A percentile compares a stretch with the other conserved stretches of the same genome.
phyloP scores from a whole-genome alignment of 2,888 invertebrate genomes.

The Agriopis leucophaearia region DNA sequence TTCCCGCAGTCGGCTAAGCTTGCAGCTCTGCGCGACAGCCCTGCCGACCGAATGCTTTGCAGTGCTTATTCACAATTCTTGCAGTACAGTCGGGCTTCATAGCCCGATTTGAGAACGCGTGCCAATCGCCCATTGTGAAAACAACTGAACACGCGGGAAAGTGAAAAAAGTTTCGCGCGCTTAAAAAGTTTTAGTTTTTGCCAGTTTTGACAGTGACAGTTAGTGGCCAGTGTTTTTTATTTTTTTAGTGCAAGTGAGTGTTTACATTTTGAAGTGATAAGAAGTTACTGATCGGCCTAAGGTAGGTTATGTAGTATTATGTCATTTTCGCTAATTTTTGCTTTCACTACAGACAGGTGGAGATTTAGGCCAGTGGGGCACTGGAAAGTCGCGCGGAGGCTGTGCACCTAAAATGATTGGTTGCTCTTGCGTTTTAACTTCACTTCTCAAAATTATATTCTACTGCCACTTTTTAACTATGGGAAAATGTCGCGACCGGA shows the following conservation, averaged over 20 bases:
- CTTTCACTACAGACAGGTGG: slow-evolving; percentile 64
- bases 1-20: slow-evolving; percentile 5
- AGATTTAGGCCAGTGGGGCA: slow-evolving; percentile 67
- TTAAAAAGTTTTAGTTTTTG: too few relatives aligned
- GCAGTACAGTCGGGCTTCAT: slow-evolving; percentile 55
- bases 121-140: slow-evolving; percentile 33
- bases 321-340: slow-evolving; percentile 67
- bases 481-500: slow-evolving; percentile 6
- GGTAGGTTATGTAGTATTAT: slow-evolving; percentile 64
- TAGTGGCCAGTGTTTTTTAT: slow-evolving; percentile 24
- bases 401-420: slow-evolving; percentile 43
- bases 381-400: slow-evolving; percentile 64
- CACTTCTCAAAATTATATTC: slow-evolving; percentile 16
- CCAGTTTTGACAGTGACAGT: slow-evolving; percentile 37
- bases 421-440: slow-evolving; percentile 18
- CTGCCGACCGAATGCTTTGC: slow-evolving; percentile 23
- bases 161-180: slow-evolving; percentile 36
- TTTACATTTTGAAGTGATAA: slow-evolving; percentile 22
- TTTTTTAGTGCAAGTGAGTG: slow-evolving; percentile 31
- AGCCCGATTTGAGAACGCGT: slow-evolving; percentile 57
- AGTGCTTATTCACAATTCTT: slow-evolving; percentile 27
- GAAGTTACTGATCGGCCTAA: slow-evolving; percentile 48
- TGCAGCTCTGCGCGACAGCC: slow-evolving; percentile 17
- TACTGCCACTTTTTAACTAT: slow-evolving; percentile 8
- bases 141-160: slow-evolving; percentile 36